Evolutionary conservation across 2,113 vertebrate species (phyloP).

Genomic region (Cryptomyrus ogoouensis): DNA sequence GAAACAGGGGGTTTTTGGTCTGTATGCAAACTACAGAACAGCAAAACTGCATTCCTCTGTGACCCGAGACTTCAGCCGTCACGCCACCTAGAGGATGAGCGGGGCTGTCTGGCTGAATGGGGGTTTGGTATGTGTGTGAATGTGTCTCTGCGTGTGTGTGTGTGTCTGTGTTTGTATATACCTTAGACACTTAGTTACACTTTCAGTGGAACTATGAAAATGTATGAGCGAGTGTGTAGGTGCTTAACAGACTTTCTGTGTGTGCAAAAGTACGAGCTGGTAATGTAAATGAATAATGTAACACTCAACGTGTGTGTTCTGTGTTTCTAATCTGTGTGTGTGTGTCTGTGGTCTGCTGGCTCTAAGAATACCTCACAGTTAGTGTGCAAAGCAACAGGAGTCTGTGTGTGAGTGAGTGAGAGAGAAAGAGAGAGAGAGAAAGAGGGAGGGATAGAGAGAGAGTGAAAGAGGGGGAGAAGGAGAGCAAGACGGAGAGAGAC

Average conservation of each 20-base stretch:
- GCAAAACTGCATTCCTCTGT: too few species aligned
- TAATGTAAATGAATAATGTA: not conserved
- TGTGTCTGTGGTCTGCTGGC: not conserved
- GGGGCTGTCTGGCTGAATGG: not conserved
- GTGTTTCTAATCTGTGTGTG: not conserved
- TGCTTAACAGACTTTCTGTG: not conserved
- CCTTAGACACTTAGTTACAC: not conserved
- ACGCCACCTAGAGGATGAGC: not conserved
- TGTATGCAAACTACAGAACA: not conserved
- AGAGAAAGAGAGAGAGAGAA: not conserved
- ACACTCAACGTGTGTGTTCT: not conserved
- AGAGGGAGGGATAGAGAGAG: constrained; percentile 5
- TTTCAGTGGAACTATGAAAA: not conserved
- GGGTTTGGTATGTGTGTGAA: not conserved
- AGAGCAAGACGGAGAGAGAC: constrained; percentile 44
- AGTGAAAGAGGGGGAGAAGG: constrained; percentile 13
- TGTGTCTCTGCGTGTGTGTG: not conserved
- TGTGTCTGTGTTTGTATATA: not conserved
- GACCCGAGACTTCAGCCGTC: too few species aligned
- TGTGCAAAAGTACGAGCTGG: not conserved
- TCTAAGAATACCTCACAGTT: constrained; percentile 17
- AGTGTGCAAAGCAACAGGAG: constrained; percentile 10
- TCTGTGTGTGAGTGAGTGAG: constrained; percentile 1
- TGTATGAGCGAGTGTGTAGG: not conserved
- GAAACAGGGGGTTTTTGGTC: not conserved